Evolutionary conservation across 2,113 vertebrate species (phyloP).

Genomic region (Laticauda laticaudata): DNA sequence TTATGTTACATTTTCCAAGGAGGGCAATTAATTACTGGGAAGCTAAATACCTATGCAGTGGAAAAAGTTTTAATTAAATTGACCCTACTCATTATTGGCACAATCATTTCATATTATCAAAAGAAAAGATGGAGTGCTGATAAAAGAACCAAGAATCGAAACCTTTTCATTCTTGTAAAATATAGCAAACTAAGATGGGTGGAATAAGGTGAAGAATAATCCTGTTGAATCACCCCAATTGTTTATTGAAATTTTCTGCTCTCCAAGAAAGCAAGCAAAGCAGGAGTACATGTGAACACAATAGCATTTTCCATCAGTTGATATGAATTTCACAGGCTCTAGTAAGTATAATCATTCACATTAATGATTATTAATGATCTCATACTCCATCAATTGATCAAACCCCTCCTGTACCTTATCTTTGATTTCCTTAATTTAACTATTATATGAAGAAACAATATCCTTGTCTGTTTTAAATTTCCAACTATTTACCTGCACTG

Average conservation of each 20-base stretch:
- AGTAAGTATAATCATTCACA: neutral
- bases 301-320: neutral
- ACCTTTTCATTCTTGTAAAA: slow-evolving; percentile 16
- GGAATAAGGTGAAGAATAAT: neutral
- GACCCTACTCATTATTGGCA: neutral
- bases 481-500: neutral
- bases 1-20: neutral
- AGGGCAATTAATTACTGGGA: neutral
- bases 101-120: neutral
- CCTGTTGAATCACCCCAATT: neutral
- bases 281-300: neutral
- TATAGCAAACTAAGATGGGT: neutral
- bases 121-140: neutral
- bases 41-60: neutral
- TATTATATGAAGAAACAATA: neutral
- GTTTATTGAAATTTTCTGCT: neutral
- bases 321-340: neutral
- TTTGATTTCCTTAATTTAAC: neutral
- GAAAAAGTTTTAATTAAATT: neutral
- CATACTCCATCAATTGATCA: neutral
- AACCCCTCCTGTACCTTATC: neutral
- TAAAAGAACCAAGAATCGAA: slow-evolving; percentile 7
- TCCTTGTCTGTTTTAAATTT: neutral
- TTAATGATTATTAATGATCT: neutral
- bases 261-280: neutral